Evolutionary conservation across 1,140 invertebrate species (phyloP), one percentile per base, ranked within the genome.

Genomic region (Mycetomoellerius zeteki): DNA sequence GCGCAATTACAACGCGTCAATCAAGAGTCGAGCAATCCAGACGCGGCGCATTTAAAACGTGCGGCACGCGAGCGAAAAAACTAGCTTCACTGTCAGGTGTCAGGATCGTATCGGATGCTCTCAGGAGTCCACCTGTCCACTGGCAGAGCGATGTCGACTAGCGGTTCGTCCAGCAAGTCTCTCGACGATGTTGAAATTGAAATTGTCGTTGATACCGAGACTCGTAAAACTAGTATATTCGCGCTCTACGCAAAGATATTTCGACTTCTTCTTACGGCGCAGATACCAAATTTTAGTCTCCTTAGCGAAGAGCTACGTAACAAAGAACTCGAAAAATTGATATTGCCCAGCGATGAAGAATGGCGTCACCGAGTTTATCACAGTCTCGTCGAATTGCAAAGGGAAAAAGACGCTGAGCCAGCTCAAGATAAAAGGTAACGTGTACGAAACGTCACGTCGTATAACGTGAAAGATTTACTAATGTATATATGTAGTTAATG

Each of bases 341-440:
- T 95, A 72, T 94, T 98, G 30, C 97, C 97, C 19, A 98, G 97
- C 90, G 97, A 98, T 89, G 96, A 96, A 88, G 96, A 97, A 19
- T 98, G 97, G 97, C 95, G 97, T 77, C 96, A 97, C 16, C 96
- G 96, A 87, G 97, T 97, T 91, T 98, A 98, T 91, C 97, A 97
- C 90, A 95, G 96, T 78, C 94, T 98, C n/a, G 96, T 98, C 3
- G 96, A 97, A 65, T 95, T 97, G 78, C 97, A 98, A 93, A 96
- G 97, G 80, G 92, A 93, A 85, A 93, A 92, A 52, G 94, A 94
- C 64, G 76, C 73, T 16, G 89, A 91, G 67, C 47, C 14, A 7
- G 2, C 16, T 14, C 62, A 89, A 65, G 84, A 88, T 21, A 77
- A 86, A 65, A 75, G 75, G 80, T 88, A 60, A 73, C 24, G 8